phyloP scores from a whole-genome alignment of 2,888 invertebrate genomes.

The Panzeria rudis region DNA sequence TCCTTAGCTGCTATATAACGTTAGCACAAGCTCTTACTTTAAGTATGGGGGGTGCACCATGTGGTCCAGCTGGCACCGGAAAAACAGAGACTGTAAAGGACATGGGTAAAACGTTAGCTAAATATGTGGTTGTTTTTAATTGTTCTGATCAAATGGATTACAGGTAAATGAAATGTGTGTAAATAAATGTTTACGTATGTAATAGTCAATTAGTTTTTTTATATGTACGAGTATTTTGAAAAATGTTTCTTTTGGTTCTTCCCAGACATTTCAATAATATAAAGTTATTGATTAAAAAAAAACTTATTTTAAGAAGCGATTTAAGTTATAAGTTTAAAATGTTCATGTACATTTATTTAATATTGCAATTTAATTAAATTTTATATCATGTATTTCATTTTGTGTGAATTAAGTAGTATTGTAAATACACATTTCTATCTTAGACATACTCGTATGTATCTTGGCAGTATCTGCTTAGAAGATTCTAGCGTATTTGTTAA shows the following conservation, averaged over 20 bases:
- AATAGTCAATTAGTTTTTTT: background rate
- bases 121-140: conserved; percentile 98
- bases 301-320: too few species aligned
- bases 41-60: conserved; percentile 98
- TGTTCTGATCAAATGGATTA: conserved; percentile 99
- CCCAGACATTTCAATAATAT: too few species aligned
- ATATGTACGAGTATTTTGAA: background rate
- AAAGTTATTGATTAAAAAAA: too few species aligned
- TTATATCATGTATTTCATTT: background rate
- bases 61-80: conserved; percentile 98
- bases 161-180: conserved; percentile 82
- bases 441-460: too few species aligned
- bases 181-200: background rate
- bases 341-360: background rate
- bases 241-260: background rate
- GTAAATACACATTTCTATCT: background rate
- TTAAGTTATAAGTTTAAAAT: background rate
- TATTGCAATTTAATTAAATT: background rate
- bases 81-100: conserved; percentile 99
- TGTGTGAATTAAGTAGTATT: too few species aligned
- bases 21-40: conserved; percentile 97
- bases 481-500: background rate
- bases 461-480: background rate
- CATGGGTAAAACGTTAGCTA: conserved; percentile 98
- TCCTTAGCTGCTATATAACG: conserved; percentile 95